A percentile compares a stretch with the other conserved stretches of the same genome.
Evolutionary conservation across 2,888 invertebrate genomes (phyloP).

Genomic region (Trissolcus japonicus): DNA sequence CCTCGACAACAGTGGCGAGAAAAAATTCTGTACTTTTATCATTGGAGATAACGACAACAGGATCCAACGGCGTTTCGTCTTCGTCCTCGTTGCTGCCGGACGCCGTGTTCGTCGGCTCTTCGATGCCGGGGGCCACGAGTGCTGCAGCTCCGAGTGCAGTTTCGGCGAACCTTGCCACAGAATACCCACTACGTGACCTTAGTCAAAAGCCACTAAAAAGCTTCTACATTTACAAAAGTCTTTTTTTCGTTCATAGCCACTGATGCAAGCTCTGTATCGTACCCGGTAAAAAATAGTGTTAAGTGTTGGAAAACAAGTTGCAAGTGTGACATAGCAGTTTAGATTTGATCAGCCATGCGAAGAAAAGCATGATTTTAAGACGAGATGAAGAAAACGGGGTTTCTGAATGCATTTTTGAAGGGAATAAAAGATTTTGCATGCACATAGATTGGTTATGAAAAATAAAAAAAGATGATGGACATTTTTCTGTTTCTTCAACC

Average conservation of each 20-base stretch:
- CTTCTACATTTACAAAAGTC: constrained; percentile 67
- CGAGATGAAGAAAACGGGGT: not conserved
- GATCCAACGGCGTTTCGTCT: constrained; percentile 78
- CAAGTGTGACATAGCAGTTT: constrained; percentile 38
- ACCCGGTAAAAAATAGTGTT: constrained; percentile 42
- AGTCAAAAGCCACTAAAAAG: constrained; percentile 72
- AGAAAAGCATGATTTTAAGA: not conserved
- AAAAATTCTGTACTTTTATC: constrained; percentile 94
- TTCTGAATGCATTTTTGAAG: not conserved
- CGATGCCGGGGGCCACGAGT: constrained; percentile 81
- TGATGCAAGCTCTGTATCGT: constrained; percentile 47
- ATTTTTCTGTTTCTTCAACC: no score
- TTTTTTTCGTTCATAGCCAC: constrained; percentile 48
- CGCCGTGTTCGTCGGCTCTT: constrained; percentile 92
- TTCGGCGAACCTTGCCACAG: constrained; percentile 83
- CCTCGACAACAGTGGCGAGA: constrained; percentile 91
- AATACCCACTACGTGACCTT: constrained; percentile 76
- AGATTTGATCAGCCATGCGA: not conserved
- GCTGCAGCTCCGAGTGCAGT: constrained; percentile 83
- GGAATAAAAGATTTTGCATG: not conserved
- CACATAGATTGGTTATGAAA: no score
- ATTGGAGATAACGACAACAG: constrained; percentile 85
- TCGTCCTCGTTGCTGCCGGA: constrained; percentile 93
- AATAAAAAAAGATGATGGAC: no score
- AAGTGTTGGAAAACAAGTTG: constrained; percentile 32